phyloP scores from a whole-genome alignment of 2,888 invertebrate genomes.

The Acanthosepion lycidas region DNA sequence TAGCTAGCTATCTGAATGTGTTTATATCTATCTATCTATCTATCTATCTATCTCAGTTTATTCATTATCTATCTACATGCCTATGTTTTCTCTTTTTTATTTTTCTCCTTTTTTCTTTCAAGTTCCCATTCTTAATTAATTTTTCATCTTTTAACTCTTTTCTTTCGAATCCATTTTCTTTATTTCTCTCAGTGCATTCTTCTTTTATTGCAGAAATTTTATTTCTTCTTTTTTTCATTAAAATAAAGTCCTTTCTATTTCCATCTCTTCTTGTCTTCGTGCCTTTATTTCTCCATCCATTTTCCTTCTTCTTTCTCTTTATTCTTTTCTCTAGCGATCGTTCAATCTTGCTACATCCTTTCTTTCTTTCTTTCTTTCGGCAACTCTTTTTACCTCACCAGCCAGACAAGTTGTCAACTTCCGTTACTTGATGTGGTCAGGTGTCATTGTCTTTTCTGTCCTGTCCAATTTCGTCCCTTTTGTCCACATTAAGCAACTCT shows the following conservation, averaged over 20 bases:
- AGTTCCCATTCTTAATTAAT: neutral
- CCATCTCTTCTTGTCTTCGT: no score
- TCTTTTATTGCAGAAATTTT: no score
- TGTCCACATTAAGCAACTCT: neutral
- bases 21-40: no score
- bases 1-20: no score
- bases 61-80: no score
- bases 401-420: neutral
- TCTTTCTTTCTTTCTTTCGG: neutral
- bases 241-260: no score
- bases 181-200: no score
- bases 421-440: neutral
- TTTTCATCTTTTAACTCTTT: neutral
- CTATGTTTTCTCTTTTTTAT: neutral
- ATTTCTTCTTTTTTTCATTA: no score
- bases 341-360: neutral
- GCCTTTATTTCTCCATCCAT: no score
- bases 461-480: neutral
- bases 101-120: neutral
- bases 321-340: neutral
- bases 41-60: no score
- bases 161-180: no score
- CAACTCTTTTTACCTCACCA: no score
- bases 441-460: constrained; percentile 21
- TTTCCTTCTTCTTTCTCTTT: neutral